phyloP scores from a whole-genome alignment of 2,113 vertebrate species.

The Merops nubicus region DNA sequence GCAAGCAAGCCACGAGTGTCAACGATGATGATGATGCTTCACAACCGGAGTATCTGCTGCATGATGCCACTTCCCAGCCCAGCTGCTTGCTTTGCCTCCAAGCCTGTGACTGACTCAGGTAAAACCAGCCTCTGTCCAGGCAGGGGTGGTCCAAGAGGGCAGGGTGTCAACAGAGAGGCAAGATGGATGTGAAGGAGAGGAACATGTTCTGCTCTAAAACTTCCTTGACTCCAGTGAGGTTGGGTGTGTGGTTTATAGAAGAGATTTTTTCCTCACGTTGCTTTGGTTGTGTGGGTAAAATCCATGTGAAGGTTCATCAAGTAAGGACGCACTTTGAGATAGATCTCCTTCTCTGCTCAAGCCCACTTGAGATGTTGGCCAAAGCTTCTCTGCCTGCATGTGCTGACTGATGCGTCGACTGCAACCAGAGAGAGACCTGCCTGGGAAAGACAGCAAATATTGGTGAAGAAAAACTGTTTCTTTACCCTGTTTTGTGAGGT shows the following conservation, averaged over 20 bases:
- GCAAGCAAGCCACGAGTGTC: accelerated
- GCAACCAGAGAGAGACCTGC: not conserved
- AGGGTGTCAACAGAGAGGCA: not conserved
- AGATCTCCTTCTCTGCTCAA: not conserved
- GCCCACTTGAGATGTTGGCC: not conserved
- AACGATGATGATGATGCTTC: not conserved
- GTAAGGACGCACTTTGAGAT: not conserved
- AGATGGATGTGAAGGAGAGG: not conserved
- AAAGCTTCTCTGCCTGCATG: not conserved
- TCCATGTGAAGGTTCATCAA: accelerated
- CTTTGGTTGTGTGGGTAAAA: not conserved
- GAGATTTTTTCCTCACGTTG: not conserved
- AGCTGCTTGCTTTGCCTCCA: not conserved
- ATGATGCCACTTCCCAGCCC: not conserved
- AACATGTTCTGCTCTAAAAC: not conserved
- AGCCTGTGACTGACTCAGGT: not conserved
- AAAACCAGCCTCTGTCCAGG: not conserved
- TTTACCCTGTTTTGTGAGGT: too few relatives aligned
- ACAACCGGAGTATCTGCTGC: accelerated
- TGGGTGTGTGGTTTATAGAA: not conserved
- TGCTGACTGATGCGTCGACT: not conserved
- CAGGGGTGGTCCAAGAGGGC: not conserved
- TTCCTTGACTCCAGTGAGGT: not conserved
- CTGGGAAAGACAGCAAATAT: not conserved
- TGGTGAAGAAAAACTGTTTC: not conserved